Base-by-base conservation (phyloP, 2,888 invertebrate species). In the Idaea straminata region DNA sequence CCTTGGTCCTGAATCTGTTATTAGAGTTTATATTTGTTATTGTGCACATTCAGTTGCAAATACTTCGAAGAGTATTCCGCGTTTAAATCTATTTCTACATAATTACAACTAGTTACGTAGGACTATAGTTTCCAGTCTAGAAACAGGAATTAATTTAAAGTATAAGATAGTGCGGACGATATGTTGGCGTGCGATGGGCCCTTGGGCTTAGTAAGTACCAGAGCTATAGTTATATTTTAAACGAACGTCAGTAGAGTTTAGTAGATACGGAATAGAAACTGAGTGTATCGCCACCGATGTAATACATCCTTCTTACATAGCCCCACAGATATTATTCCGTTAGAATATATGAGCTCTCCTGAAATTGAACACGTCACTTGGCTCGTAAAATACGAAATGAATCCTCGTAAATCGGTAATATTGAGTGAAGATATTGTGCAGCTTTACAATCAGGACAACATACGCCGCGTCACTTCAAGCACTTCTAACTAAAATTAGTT, bases 321-420 rank as follows among this genome's bases (percentile, higher is more conserved):
- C 25, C 25, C 25, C 25, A 25, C 47, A 47, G 47, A 47, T 47
- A 13, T 47, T 47, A 47, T 47, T 75, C 68, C 74, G 73, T 76
- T 75, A 78, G 77, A 13, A 47, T 47, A 82, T 78, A 76, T 74
- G 79, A 80, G 86, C 72, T 83, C 86, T 79, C 69, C 69, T 73
- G 77, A 77, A 81, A 80, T 79, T 86, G 85, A 85, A 66, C 82
- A 78, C 79, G 81, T 87, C 83, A 85, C 80, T 77, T 77, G 77
- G 83, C 80, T 87, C 87, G 80, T 89, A 89, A 90, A 89, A 85
- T 88, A 82, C 82, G 80, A 87, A 87, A 88, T 85, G 84, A 82
- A 84, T 87, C 81, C 84, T 87, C 87, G 86, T 87, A 88, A 89
- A 89, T 87, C 85, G 83, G 75, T 77, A 77, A 84, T 85, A 87